Base-by-base conservation (phyloP, 2,797 vertebrate genomes). In the Numenius phaeopus region DNA sequence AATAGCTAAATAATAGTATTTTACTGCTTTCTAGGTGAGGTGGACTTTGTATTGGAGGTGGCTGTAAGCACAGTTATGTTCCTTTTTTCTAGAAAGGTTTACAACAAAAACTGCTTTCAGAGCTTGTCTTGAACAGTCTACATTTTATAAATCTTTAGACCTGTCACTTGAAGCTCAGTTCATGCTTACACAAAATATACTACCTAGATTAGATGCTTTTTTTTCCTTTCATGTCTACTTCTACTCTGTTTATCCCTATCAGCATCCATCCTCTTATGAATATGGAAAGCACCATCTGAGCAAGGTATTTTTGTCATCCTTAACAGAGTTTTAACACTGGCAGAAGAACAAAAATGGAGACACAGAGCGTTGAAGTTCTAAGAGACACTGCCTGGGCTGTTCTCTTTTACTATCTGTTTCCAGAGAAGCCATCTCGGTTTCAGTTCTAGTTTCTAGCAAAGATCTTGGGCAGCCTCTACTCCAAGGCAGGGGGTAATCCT, bases 281-380 rank as follows among this genome's bases (percentile, higher is more conserved):
- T 90, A 69, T 84, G 86, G 84, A 92, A 90, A 92, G 54, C 32
- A 72, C 52, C 65, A 95, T 37, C 80, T 92, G 70, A 90, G 62
- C 8, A 61, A 89, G 88, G 54, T 72, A 84, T 76, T 95, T 95
- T 84, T 92, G 62, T 92, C 58, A 55, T 47, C 32, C 30, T 64
- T 83, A 69, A 55, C 8, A 11, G 81, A 69, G 20, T 88, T 83
- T 39, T 83, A 81, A 55, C n/a, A 14, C 34, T 89, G 58, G 23
- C 61, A 82, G 65, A 88, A 90, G 62, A 70, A 57, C 15, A 65
- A 69, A 91, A 94, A 70, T 32, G 76, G 77, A 86, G 70, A 39
- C 1, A 11, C 8, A 17, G 21, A 59, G 13, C n/a, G 58, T 46
- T 37, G n/a, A 80, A 86, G 58, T 24, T 46, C 65, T 54, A 21